Conservation (phyloP, 2,888 invertebrate species). For the Clostera curtula region DNA sequence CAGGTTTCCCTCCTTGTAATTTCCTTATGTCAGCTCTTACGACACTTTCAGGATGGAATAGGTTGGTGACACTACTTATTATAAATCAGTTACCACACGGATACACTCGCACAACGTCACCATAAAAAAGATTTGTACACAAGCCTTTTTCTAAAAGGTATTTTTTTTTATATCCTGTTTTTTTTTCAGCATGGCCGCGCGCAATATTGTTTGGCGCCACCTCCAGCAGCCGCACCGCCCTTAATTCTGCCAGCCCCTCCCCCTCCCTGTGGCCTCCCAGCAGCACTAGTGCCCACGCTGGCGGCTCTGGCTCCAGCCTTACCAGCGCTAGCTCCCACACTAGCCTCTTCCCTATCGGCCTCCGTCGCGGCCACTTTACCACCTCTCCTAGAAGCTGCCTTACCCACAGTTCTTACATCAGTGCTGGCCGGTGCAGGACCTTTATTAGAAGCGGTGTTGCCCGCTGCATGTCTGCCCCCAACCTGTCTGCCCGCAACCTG, state of each 20-base stretch:
- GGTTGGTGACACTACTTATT: too few relatives aligned
- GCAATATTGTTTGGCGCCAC: slow-evolving; percentile 9
- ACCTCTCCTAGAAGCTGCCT: slow-evolving; percentile 32
- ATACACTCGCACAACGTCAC: neutral
- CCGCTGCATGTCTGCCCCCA: slow-evolving; percentile 8
- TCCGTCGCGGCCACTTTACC: slow-evolving; percentile 27
- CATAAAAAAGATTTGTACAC: neutral
- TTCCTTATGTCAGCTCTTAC: too few relatives aligned
- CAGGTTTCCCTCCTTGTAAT: too few relatives aligned
- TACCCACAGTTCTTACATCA: slow-evolving; percentile 38
- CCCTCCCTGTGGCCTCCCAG: slow-evolving; percentile 4
- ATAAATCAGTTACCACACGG: too few relatives aligned
- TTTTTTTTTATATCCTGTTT: slow-evolving; percentile 4
- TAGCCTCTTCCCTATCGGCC: slow-evolving; percentile 26
- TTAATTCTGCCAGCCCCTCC: slow-evolving; percentile 16
- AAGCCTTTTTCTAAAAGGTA: neutral
- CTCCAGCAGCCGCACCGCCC: slow-evolving; percentile 12
- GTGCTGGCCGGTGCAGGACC: slow-evolving; percentile 37
- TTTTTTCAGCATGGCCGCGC: slow-evolving; percentile 12
- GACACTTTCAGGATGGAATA: too few relatives aligned
- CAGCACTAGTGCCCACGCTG: slow-evolving; percentile 14
- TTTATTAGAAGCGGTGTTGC: slow-evolving; percentile 28
- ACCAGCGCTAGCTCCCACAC: slow-evolving; percentile 24
- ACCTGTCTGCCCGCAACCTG: slow-evolving; percentile 1
- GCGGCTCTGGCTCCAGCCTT: slow-evolving; percentile 26